Percentiles rank a stretch among this genome's conserved stretches.
phyloP scores from a whole-genome alignment of 2,888 invertebrate species.

The Drosophila picticornis region DNA sequence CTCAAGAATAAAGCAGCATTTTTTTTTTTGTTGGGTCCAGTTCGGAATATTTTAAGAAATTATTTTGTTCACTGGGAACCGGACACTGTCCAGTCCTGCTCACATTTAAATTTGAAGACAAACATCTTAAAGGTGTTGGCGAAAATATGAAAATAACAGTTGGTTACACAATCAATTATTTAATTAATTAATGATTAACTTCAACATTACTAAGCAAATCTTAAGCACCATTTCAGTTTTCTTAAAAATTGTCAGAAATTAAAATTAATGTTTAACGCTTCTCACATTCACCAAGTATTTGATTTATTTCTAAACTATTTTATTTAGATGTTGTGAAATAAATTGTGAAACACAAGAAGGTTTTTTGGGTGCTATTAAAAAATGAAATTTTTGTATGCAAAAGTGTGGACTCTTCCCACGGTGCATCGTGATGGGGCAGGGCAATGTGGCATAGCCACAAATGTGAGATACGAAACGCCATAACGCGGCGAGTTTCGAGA shows the following conservation, averaged over 20 bases:
- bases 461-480: constrained; percentile 41
- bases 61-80: background rate
- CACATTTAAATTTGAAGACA: background rate
- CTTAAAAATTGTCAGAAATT: background rate
- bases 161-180: background rate
- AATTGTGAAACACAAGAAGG: background rate
- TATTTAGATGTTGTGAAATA: background rate
- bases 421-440: background rate
- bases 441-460: constrained; percentile 28
- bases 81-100: background rate
- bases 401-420: background rate
- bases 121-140: background rate
- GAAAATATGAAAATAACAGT: background rate
- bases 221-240: too few relatives aligned
- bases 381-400: background rate
- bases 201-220: too few relatives aligned
- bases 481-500: constrained; percentile 44
- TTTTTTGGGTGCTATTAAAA: background rate
- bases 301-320: background rate
- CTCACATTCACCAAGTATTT: background rate
- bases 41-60: background rate
- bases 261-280: background rate
- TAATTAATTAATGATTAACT: background rate
- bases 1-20: background rate
- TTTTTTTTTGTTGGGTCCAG: background rate